Base-by-base conservation (phyloP, 1,140 invertebrate species). In the Drosophila dunni region DNA sequence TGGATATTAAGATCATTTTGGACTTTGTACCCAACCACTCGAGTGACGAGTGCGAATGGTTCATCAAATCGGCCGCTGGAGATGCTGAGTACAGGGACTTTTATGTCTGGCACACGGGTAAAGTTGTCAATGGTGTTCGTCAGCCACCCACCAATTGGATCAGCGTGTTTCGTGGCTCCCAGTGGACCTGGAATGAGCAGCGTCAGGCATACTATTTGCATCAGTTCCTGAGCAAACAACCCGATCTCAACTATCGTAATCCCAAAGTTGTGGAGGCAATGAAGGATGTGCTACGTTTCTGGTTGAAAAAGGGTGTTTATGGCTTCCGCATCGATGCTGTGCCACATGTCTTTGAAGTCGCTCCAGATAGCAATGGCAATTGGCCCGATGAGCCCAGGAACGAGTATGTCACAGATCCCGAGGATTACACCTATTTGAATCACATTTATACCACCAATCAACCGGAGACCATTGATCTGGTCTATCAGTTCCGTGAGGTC, bases 11-110 rank as follows among this genome's bases (percentile, higher is more conserved):
- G 92, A 91, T 98, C 10, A 94, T 98, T 44, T 88, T 98, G 91
- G 97, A 98, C 90, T 95, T 98, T 81, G 95, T 98, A 15, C 97
- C 97, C 3, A 98, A 98, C 92, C 96, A 98, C 86, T 94, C 95
- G 7, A 96, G 95, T 77, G 94, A 96, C 75, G 93, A 95, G 79
- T 95, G 96, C 85, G 93, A 94, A 24, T 97, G 96, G 96, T 97
- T 97, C 79, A 76, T 93, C 44, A 93, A 94, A 48, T 96, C 95
- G 34, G 85, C 93, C 6, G 92, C 92, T 24, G 93, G 93, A 29
- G 93, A 95, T 56, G 93, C 94, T 40, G 93, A 94, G 36, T 96
- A 96, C 83, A 93, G 93, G 61, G 94, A 96, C 81, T 96, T 94
- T 85, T 96, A 96, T 90, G 92, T 96, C 33, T 96, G 96, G 95